A percentile compares a stretch with the other conserved stretches of the same genome.
Conservation (phyloP, 2,888 invertebrate species). For the Holacanthella duospinosa region DNA sequence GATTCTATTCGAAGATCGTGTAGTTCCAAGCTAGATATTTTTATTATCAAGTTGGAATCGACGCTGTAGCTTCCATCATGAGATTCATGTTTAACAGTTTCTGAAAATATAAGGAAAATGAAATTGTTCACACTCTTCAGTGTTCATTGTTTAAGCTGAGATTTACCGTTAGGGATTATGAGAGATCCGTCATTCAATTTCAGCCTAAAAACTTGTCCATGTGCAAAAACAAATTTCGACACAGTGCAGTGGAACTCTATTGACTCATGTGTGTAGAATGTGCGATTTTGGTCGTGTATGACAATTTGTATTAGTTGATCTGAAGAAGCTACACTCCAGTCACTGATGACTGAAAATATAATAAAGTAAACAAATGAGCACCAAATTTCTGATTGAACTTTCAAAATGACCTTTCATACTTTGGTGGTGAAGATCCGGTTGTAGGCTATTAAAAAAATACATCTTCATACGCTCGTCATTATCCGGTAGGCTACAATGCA, state of each 20-base stretch:
- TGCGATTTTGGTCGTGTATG: not conserved
- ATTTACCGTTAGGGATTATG: conserved; percentile 5
- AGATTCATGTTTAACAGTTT: not conserved
- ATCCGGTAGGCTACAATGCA: not conserved
- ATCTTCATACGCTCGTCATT: not conserved
- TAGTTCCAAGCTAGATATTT: not conserved
- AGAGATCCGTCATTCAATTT: conserved; percentile 2
- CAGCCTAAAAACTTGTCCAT: not conserved
- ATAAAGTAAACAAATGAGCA: no score
- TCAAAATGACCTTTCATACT: no score
- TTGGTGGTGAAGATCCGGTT: not conserved
- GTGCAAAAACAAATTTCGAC: not conserved
- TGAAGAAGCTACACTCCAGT: not conserved
- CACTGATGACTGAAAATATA: not conserved
- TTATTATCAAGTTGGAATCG: not conserved
- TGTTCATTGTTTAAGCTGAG: no score
- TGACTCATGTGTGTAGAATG: not conserved
- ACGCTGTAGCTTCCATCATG: no score
- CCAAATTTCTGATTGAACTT: no score
- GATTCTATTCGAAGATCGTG: not conserved
- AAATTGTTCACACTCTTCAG: no score
- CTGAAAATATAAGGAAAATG: no score
- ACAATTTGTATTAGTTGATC: not conserved
- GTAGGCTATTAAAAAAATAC: not conserved
- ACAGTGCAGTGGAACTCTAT: not conserved